These are phyloP conservation scores for Platycnemis pennipes DNA, from an alignment of 2,888 invertebrate species.

Conservation along the genomic window DNA sequence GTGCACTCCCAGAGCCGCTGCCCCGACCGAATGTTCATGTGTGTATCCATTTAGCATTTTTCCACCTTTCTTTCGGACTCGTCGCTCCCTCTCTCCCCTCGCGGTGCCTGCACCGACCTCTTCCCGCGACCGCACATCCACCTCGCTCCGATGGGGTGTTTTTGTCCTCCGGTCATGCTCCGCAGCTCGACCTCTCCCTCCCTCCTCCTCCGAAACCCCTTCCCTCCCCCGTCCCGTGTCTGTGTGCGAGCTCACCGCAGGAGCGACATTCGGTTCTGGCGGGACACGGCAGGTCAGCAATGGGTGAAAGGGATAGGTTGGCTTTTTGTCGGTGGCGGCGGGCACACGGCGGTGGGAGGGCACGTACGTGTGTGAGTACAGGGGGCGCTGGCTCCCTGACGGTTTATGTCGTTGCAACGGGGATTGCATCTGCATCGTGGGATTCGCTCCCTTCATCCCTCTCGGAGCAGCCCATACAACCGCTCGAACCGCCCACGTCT, in stretches of 20 bases:
- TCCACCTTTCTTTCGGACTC: slow-evolving; percentile 49
- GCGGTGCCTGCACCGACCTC: not conserved
- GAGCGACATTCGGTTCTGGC: slow-evolving; percentile 54
- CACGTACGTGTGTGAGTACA: not conserved
- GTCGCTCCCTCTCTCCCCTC: not conserved
- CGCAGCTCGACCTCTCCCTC: not conserved
- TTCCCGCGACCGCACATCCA: slow-evolving; percentile 58
- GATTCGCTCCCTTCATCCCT: not conserved
- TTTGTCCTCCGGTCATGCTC: slow-evolving; percentile 49
- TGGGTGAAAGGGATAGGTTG: slow-evolving; percentile 44
- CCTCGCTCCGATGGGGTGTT: slow-evolving; percentile 56
- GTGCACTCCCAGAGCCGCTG: not conserved
- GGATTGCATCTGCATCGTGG: slow-evolving; percentile 35
- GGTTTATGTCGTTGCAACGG: slow-evolving; percentile 54
- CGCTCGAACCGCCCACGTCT: not conserved
- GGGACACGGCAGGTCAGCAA: slow-evolving; percentile 64
- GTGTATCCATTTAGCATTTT: slow-evolving; percentile 63
- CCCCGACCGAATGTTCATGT: slow-evolving; percentile 29
- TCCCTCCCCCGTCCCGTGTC: not conserved
- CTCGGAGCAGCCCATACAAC: no score
- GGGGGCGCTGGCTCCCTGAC: not conserved
- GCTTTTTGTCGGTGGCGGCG: slow-evolving; percentile 19
- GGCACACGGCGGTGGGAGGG: not conserved
- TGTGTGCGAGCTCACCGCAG: slow-evolving; percentile 32
- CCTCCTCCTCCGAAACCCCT: not conserved